Percentiles rank a stretch among this genome's conserved stretches.
These are phyloP conservation scores for Syncerus caffer DNA, from an alignment of 2,797 vertebrate genomes.

Conservation along the genomic window DNA sequence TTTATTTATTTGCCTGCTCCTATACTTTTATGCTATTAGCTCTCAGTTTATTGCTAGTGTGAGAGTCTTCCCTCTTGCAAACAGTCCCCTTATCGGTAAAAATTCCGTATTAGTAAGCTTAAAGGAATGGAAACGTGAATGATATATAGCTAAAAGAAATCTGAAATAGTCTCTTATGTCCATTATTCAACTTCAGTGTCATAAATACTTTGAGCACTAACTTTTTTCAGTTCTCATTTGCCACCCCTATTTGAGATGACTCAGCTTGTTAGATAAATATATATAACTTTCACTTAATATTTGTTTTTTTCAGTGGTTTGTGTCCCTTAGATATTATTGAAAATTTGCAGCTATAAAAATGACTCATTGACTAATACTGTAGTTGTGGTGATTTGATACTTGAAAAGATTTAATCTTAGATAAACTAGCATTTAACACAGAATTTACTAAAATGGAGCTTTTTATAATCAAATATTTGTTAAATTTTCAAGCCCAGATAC, in stretches of 20 bases:
- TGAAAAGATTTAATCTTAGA: constrained; percentile 40
- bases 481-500: not conserved
- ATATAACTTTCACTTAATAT: constrained; percentile 2
- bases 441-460: constrained; percentile 36
- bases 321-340: not conserved
- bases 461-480: constrained; percentile 24
- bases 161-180: not conserved
- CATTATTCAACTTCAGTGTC: not conserved
- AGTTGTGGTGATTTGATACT: constrained; percentile 32
- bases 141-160: not conserved
- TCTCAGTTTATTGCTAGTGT: not conserved
- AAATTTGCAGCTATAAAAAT: constrained; percentile 33
- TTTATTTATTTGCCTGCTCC: not conserved
- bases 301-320: constrained; percentile 32
- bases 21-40: not conserved
- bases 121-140: not conserved
- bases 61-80: not conserved
- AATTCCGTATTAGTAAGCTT: not conserved
- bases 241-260: not conserved
- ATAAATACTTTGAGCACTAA: constrained; percentile 48
- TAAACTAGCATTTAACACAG: constrained; percentile 29
- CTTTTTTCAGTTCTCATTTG: not conserved
- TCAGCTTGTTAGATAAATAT: constrained; percentile 13
- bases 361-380: constrained; percentile 5
- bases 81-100: not conserved